Percentiles rank a stretch among this genome's conserved stretches.
phyloP scores from a whole-genome alignment of 2,113 vertebrate genomes.

The Rhinolophus sinicus region DNA sequence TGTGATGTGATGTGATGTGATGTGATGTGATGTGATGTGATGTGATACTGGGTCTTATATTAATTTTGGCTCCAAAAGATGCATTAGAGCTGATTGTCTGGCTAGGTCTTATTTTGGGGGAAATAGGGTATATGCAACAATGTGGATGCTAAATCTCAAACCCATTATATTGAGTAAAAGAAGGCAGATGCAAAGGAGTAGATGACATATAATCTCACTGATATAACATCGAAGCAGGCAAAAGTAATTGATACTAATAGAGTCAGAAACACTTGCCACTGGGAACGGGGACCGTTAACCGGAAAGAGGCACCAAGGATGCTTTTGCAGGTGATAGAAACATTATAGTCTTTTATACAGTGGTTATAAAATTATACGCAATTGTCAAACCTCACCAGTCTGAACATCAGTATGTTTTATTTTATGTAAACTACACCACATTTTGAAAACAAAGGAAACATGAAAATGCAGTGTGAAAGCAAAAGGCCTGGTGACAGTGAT shows the following conservation, averaged over 20 bases:
- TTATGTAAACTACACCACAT: background rate
- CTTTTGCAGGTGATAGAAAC: background rate
- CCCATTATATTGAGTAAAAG: too few species aligned
- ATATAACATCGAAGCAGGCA: too few species aligned
- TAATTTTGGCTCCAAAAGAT: too few species aligned
- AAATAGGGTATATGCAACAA: too few species aligned
- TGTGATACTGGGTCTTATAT: too few species aligned
- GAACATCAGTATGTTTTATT: background rate
- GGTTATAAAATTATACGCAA: background rate
- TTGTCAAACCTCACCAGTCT: background rate
- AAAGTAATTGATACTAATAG: background rate
- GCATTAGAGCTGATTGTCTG: too few species aligned
- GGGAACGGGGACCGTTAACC: background rate
- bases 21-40: too few species aligned
- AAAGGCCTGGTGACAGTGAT: background rate
- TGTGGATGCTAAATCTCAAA: background rate
- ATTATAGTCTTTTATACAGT: background rate
- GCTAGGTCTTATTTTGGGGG: too few species aligned
- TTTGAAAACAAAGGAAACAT: background rate
- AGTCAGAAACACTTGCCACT: background rate
- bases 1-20: too few species aligned
- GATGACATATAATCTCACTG: background rate
- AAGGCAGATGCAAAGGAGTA: background rate
- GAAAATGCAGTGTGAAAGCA: background rate
- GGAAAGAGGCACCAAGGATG: background rate